Evolutionary conservation across 2,888 invertebrate species (phyloP).

Genomic region (Deilephila elpenor): DNA sequence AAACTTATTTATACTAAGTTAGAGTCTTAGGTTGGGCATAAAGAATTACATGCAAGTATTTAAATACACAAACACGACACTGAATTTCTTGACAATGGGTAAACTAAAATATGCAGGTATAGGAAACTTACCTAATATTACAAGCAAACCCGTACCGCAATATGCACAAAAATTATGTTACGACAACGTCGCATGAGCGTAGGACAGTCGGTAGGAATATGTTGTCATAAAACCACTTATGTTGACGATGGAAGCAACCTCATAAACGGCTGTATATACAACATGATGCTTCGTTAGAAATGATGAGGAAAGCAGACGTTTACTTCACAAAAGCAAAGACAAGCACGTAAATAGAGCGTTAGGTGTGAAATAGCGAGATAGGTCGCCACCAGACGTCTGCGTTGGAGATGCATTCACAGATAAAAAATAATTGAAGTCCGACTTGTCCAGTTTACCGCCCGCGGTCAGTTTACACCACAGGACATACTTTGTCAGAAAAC

Average conservation of each 20-base stretch:
- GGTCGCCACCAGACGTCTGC: conserved; percentile 49
- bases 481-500: conserved; percentile 3
- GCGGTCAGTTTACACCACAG: conserved; percentile 17
- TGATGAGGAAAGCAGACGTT: conserved; percentile 36
- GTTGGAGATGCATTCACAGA: conserved; percentile 68
- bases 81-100: too few species aligned
- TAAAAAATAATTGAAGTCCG: conserved; percentile 72
- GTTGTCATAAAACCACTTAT: too few species aligned
- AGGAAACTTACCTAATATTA: not conserved
- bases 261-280: too few species aligned
- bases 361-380: conserved; percentile 68
- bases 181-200: too few species aligned
- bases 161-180: too few species aligned
- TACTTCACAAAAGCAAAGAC: conserved; percentile 48
- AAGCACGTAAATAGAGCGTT: conserved; percentile 55
- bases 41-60: too few species aligned
- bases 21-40: too few species aligned
- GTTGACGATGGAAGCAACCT: not conserved
- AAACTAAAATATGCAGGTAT: too few species aligned
- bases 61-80: too few species aligned
- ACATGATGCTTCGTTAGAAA: not conserved
- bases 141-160: too few species aligned
- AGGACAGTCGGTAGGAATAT: too few species aligned
- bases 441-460: conserved; percentile 55
- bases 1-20: too few species aligned